Evolutionary conservation across 2,113 vertebrate genomes (phyloP), one percentile per base, ranked within the genome.

Genomic region (Chaetodon trifascialis): DNA sequence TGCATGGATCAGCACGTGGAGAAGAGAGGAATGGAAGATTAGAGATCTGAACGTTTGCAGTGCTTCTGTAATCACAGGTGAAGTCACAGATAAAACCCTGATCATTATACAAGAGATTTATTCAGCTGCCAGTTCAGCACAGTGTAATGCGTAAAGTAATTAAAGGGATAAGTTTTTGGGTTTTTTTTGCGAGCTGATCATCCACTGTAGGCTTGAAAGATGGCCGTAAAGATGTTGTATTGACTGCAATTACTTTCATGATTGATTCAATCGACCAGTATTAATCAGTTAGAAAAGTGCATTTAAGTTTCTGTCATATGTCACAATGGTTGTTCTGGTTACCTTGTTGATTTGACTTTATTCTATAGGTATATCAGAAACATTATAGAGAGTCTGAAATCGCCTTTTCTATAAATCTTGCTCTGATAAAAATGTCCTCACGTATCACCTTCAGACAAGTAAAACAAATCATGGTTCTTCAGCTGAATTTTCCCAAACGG

Each of bases 11-110:
- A 11, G 52, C 52, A 15, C 49, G 25, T 34, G 0, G 3, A 74
- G 49, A 23, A 70, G 23, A 52, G 44, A 34, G 23, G 38, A 34
- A 52, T 14, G 11, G 40, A n/a, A 51, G 59, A 51, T 64, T 34
- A 55, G 56, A 58, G n/a, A 79, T 59, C 23, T 21, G 14, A 21
- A 11, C 23, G 56, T 63, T 79, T 74, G 70, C 42, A 40, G 69
- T 16, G 14, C 17, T 60, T 14, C 3, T 67, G 68, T 62, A 68
- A 73, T 78, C 25, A 51, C 19, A 38, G 74, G 12, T 34, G 2
- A 42, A 54, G 46, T 52, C 14, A 4, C 16, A 62, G 60, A 25
- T 64, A 64, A 46, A 66, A 42, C 16, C 16, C n/a, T 3, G 30
- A 7, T 19, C 51, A 19, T 59, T 67, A 47, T 51, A 21, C 1